Percentiles rank a stretch among this genome's conserved stretches.
Conservation (phyloP, 2,888 invertebrate species). For the Spodoptera exigua region DNA sequence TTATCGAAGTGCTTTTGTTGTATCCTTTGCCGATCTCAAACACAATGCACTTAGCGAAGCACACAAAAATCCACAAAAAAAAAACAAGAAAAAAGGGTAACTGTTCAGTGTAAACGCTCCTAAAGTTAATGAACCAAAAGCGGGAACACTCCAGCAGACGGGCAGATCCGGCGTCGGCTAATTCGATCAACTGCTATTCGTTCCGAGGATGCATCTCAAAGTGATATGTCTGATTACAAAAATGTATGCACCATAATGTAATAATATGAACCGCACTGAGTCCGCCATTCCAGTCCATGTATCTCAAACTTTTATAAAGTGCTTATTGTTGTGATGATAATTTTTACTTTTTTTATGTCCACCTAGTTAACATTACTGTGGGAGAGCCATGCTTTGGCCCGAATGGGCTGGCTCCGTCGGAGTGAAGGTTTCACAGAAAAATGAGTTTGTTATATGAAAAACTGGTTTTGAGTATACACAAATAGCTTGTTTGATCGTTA, state of each 20-base stretch:
- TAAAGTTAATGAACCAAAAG: slow-evolving; percentile 36
- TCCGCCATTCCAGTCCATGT: slow-evolving; percentile 23
- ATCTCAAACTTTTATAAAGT: slow-evolving; percentile 42
- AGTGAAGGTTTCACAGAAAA: too few relatives aligned
- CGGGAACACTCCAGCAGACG: slow-evolving; percentile 17
- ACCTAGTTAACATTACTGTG: too few relatives aligned
- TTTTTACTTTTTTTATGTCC: background rate
- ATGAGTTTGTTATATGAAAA: too few relatives aligned
- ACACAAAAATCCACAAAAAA: slow-evolving; percentile 14
- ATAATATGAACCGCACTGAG: slow-evolving; percentile 55
- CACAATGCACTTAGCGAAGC: slow-evolving; percentile 5
- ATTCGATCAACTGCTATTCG: slow-evolving; percentile 64
- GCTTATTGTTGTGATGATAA: slow-evolving; percentile 14
- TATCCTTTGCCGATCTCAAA: background rate
- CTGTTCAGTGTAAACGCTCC: slow-evolving; percentile 6
- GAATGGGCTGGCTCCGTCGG: too few relatives aligned
- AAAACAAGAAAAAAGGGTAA: slow-evolving; percentile 14
- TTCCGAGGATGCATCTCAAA: slow-evolving; percentile 54
- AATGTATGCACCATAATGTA: slow-evolving; percentile 66
- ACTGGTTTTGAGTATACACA: too few relatives aligned
- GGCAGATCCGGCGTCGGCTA: slow-evolving; percentile 54
- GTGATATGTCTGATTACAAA: slow-evolving; percentile 70
- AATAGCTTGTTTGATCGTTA: too few relatives aligned
- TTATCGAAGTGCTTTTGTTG: too few relatives aligned
- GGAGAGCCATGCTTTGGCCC: too few relatives aligned